Evolutionary conservation across 2,113 vertebrate genomes (phyloP).

Genomic region (Suricata suricatta): DNA sequence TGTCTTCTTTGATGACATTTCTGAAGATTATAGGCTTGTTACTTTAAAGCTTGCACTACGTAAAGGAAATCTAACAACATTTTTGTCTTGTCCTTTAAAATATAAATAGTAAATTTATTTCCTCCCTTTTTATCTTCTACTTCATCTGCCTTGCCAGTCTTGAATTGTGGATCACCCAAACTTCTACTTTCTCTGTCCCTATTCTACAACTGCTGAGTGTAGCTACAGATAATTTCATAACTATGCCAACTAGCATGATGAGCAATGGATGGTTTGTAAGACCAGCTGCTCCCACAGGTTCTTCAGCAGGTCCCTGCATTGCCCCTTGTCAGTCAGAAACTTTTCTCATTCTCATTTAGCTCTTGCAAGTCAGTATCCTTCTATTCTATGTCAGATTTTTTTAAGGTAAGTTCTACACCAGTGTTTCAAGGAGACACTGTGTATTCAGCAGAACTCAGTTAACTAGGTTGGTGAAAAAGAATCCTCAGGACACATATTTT

Average conservation of each 20-base stretch:
- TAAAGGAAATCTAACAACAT: not conserved
- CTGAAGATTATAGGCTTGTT: not conserved
- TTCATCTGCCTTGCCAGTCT: not conserved
- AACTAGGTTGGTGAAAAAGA: not conserved
- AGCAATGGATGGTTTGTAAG: not conserved
- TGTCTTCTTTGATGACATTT: not conserved
- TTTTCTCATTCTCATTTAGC: not conserved
- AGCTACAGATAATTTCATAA: not conserved
- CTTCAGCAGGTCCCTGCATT: not conserved
- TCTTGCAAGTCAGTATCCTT: not conserved
- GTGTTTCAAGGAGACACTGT: not conserved
- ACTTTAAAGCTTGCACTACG: not conserved
- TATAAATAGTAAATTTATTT: not conserved
- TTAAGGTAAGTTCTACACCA: not conserved
- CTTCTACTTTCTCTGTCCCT: not conserved
- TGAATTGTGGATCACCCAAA: not conserved
- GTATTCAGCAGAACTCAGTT: not conserved
- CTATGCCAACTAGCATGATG: not conserved
- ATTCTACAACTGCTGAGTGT: not conserved
- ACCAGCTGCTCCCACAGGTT: not conserved
- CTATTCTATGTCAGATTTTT: not conserved
- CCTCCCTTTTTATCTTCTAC: not conserved
- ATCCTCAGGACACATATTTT: not conserved
- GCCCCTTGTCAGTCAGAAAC: not conserved
- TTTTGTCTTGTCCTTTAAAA: not conserved